phyloP scores from a whole-genome alignment of 2,797 vertebrate genomes.

The Tapera naevia region DNA sequence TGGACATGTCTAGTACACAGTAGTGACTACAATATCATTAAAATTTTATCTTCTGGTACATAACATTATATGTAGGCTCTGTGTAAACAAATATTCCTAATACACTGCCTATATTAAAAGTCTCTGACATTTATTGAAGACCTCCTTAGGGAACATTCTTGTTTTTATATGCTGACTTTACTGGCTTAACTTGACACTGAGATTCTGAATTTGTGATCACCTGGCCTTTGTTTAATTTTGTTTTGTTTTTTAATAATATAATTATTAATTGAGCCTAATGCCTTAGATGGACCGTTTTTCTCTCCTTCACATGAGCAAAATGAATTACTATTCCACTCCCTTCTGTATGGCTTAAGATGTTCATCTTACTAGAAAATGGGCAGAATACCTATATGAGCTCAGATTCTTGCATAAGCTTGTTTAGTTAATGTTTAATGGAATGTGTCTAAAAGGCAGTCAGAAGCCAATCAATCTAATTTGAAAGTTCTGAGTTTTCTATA shows the following conservation, averaged over 20 bases:
- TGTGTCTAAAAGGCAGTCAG: too few relatives aligned
- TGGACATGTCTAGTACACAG: background rate
- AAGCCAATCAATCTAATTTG: too few relatives aligned
- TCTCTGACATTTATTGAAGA: background rate
- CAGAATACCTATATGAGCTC: too few relatives aligned
- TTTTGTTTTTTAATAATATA: background rate
- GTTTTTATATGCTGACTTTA: background rate
- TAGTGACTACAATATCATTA: background rate
- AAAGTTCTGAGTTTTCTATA: too few relatives aligned
- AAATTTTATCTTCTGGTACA: background rate
- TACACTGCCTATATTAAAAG: background rate
- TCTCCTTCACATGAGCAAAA: too few relatives aligned
- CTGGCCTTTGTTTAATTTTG: background rate
- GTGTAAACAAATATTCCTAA: background rate
- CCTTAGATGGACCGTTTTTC: background rate
- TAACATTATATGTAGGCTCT: background rate
- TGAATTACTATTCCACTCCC: too few relatives aligned
- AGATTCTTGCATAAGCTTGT: too few relatives aligned
- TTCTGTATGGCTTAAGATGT: too few relatives aligned
- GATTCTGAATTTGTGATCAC: background rate
- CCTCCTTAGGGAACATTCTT: background rate
- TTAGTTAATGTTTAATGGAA: too few relatives aligned
- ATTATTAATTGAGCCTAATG: background rate
- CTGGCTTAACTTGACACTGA: too few relatives aligned
- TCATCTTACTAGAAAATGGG: too few relatives aligned